Evolutionary conservation across 2,797 vertebrate genomes (phyloP), one percentile per base, ranked within the genome.

Genomic region (Molossus alvarezi): DNA sequence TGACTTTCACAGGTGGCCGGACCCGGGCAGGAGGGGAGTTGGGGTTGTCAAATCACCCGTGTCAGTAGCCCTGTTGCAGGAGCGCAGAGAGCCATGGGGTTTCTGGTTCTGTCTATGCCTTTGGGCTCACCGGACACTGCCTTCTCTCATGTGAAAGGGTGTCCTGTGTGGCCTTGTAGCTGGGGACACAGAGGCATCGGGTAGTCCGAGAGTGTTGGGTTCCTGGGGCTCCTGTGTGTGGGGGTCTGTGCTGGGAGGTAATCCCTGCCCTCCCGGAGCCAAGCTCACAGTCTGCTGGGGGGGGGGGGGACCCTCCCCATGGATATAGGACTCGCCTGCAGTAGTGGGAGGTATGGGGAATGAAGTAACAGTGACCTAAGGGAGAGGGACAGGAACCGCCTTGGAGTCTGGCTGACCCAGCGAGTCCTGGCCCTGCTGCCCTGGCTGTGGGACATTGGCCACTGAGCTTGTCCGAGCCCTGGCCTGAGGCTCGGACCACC

Each of bases 361-460:
- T 76, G 41, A 53, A 21, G 13, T 11, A 48, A n/a, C 5, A 6
- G 33, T 20, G 76, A 67, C 27, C 69, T 15, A 2, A 9, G 65
- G 62, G 62, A 8, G 14, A 51, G 18, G 23, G 25, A 20, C 33
- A 69, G 60, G 1, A 41, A 12, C 17, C 0, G 9, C 29, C 27
- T 8, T 27, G 17, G 75, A n/a, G n/a, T 10, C n/a, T 2, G 27
- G 69, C 88, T 0, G 4, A 6, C n/a, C 25, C 1, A 0, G 7
- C 8, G 20, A 45, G 51, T 18, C 84, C 37, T 0, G 0, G n/a
- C 23, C 3, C 15, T 3, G n/a, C 27, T 57, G 18, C 33, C 10
- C 29, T 9, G 9, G 45, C 20, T 6, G 5, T 27, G 6, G 51
- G 81, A 48, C 41, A 2, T 1, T 5, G 18, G 76, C 48, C 48